Evolutionary conservation across 1,140 invertebrate genomes (phyloP).

Genomic region (Orchesella cincta): DNA sequence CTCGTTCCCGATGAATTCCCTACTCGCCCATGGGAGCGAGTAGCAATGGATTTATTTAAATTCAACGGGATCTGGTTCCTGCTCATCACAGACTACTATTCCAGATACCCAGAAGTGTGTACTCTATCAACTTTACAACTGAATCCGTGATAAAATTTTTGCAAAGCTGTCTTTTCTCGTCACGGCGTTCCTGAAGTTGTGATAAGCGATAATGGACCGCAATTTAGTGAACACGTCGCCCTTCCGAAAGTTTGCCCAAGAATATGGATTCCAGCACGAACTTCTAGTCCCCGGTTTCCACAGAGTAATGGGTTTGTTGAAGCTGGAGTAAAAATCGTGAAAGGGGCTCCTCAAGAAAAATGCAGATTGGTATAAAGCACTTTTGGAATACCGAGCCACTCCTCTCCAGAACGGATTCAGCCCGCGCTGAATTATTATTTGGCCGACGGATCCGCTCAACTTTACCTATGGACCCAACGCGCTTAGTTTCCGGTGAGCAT

Average conservation of each 20-base stretch:
- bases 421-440: not conserved
- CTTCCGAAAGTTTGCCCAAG: slow-evolving; percentile 33
- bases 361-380: not conserved
- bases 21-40: slow-evolving; percentile 27
- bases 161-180: slow-evolving; percentile 40
- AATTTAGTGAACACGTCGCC: slow-evolving; percentile 36
- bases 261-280: slow-evolving; percentile 32
- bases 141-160: slow-evolving; percentile 17
- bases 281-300: slow-evolving; percentile 21
- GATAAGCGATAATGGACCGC: slow-evolving; percentile 41
- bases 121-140: not conserved
- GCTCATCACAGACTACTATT: slow-evolving; percentile 30
- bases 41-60: slow-evolving; percentile 30
- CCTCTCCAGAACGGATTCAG: slow-evolving; percentile 23
- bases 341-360: slow-evolving; percentile 23
- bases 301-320: slow-evolving; percentile 32
- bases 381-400: slow-evolving; percentile 20
- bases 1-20: slow-evolving; percentile 20
- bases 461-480: not conserved
- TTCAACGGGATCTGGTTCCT: not conserved
- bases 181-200: slow-evolving; percentile 43
- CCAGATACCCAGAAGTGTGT: slow-evolving; percentile 28
- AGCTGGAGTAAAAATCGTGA: slow-evolving; percentile 26
- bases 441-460: slow-evolving; percentile 1
- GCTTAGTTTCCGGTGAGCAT: not conserved